Base-by-base conservation (phyloP, 2,888 invertebrate genomes). In the Eustalomyia histrio region DNA sequence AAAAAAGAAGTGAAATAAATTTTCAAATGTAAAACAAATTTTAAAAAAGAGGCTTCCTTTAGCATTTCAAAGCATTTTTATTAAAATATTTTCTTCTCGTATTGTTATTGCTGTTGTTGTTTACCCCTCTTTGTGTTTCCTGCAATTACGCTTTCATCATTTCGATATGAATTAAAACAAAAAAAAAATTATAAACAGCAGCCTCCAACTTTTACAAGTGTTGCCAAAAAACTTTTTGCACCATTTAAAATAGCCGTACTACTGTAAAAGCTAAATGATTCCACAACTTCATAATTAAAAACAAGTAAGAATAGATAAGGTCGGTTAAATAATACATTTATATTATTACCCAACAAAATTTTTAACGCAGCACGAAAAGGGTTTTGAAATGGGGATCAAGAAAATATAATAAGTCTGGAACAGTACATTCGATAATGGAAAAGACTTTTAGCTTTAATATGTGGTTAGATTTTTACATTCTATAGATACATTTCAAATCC, bases 11-110 rank as follows among this genome's bases (percentile, higher is more conserved):
- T 12, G 29, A 47, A 39, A 43, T 18, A 18, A 33, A 67, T 43
- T 24, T 21, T 24, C 21, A 60, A 57, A 64, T 21, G 29, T 33
- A 65, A 29, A 47, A 50, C 10, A 67, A 63, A 14, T 16, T 29
- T 7, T 6, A 73, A 57, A 55, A 64, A 65, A 72, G 18, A 63
- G 74, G 67, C 78, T 81, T 75, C 75, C 67, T 64, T n/a, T 47
- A 52, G 63, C 63, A 74, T 72, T 82, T 75, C n/a, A n/a, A 50
- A 60, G 68, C 61, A 76, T 63, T 71, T 64, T 18, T 16, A 24
- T 69, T 63, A 16, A 63, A n/a, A 61, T 29, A 24, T 64, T 64
- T 47, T 58, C 16, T 73, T n/a, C 9, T 16, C 10, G 57, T 5
- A n/a, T n/a, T 29, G n/a, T 69, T 68, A 9, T 35, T 35, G 21